Conservation (phyloP, 2,888 invertebrate genomes). For the Lordiphosa fenestrarum region DNA sequence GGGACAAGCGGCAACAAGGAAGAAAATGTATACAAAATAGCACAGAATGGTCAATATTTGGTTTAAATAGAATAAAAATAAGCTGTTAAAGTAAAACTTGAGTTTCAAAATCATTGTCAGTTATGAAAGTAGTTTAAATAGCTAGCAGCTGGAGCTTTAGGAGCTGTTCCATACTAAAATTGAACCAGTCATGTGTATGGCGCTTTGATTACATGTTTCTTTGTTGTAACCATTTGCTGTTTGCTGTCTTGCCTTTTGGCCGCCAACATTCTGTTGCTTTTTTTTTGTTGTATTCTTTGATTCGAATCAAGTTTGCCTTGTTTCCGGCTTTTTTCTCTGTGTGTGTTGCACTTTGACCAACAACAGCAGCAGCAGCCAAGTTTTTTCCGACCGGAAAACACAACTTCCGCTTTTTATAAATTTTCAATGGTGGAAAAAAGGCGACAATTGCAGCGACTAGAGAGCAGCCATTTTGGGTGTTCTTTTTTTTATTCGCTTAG, state of each 20-base stretch:
- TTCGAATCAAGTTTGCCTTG: slow-evolving; percentile 67
- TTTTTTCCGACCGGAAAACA: slow-evolving; percentile 67
- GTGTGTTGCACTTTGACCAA: slow-evolving; percentile 19
- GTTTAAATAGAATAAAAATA: no score
- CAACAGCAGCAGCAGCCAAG: slow-evolving; percentile 51
- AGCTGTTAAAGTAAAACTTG: no score
- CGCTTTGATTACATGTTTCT: slow-evolving; percentile 55
- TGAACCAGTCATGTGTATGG: slow-evolving; percentile 51
- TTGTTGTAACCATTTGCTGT: slow-evolving; percentile 27
- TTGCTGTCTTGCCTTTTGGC: slow-evolving; percentile 46
- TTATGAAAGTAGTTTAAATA: no score
- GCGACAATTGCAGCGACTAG: slow-evolving; percentile 37
- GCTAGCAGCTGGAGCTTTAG: no score
- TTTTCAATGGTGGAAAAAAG: slow-evolving; percentile 58
- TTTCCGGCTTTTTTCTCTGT: slow-evolving; percentile 41
- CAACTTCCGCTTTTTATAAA: slow-evolving; percentile 68
- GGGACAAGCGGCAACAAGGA: no score
- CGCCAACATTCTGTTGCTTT: slow-evolving; percentile 58
- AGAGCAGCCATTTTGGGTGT: slow-evolving; percentile 42
- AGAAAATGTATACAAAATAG: no score
- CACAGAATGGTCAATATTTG: no score
- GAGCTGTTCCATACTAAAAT: slow-evolving; percentile 24
- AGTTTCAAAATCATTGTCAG: neutral
- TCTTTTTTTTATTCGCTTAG: neutral
- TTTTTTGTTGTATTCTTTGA: slow-evolving; percentile 45